A percentile compares a stretch with the other conserved stretches of the same genome.
phyloP scores from a whole-genome alignment of 2,888 invertebrate species.

The Mycalesis mineus region DNA sequence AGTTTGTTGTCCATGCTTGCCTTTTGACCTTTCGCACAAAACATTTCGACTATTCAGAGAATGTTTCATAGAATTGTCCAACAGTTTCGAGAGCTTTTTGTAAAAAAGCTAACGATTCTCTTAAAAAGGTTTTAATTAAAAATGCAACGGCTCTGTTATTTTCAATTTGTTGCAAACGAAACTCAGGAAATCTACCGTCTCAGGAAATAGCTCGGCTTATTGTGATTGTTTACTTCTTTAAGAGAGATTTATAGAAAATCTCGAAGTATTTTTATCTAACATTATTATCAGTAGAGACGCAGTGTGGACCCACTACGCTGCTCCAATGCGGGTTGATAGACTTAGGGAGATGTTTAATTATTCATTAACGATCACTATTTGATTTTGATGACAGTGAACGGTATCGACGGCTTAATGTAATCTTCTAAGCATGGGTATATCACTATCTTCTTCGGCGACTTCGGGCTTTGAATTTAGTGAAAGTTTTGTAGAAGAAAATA shows the following conservation, averaged over 20 bases:
- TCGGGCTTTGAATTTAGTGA: too few relatives aligned
- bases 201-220: background rate
- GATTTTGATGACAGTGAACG: too few relatives aligned
- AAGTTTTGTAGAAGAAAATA: too few relatives aligned
- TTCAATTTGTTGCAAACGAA: background rate
- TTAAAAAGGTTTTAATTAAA: conserved; percentile 4
- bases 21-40: conserved; percentile 11
- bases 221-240: background rate
- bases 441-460: too few relatives aligned
- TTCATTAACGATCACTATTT: too few relatives aligned
- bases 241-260: too few relatives aligned
- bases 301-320: too few relatives aligned
- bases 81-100: background rate
- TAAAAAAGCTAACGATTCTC: background rate
- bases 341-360: too few relatives aligned
- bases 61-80: background rate
- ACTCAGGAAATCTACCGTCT: background rate
- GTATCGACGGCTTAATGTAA: too few relatives aligned
- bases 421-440: too few relatives aligned
- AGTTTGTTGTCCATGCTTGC: background rate
- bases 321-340: too few relatives aligned
- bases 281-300: background rate
- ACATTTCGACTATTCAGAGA: conserved; percentile 9
- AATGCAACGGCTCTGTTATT: background rate
- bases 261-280: too few relatives aligned